Conservation (phyloP, 2,113 vertebrate genomes). For the Corythaixoides concolor region DNA sequence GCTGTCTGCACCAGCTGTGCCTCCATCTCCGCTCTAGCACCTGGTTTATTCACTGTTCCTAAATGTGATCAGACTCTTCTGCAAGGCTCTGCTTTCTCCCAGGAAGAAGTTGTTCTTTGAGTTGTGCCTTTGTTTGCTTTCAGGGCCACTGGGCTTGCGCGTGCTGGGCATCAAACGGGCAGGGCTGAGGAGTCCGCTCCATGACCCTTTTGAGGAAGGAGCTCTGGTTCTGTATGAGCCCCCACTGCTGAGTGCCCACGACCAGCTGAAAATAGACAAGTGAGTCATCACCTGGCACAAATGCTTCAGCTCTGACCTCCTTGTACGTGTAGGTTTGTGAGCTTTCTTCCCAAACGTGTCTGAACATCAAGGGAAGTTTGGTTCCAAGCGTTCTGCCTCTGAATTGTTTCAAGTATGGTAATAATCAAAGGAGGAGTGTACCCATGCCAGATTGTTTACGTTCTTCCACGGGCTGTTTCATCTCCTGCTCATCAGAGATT, state of each 20-base stretch:
- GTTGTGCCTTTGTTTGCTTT: slow-evolving; percentile 28
- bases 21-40: not conserved
- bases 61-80: not conserved
- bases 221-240: slow-evolving; percentile 93
- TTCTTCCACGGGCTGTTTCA: not conserved
- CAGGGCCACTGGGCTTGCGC: slow-evolving; percentile 86
- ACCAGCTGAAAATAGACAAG: slow-evolving; percentile 94
- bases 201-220: slow-evolving; percentile 92
- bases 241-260: slow-evolving; percentile 82
- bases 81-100: not conserved
- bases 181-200: slow-evolving; percentile 86
- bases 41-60: not conserved
- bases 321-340: not conserved
- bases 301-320: not conserved
- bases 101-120: not conserved
- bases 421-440: not conserved
- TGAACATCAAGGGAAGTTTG: not conserved
- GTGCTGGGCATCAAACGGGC: slow-evolving; percentile 88
- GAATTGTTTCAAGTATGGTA: not conserved
- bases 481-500: not conserved
- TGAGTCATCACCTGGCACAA: slow-evolving; percentile 68
- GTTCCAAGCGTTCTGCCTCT: not conserved
- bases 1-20: not conserved
- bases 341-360: not conserved
- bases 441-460: not conserved